Percentiles rank a stretch among this genome's conserved stretches.
phyloP scores from a whole-genome alignment of 2,113 vertebrate genomes.

The Enhydra lutris region DNA sequence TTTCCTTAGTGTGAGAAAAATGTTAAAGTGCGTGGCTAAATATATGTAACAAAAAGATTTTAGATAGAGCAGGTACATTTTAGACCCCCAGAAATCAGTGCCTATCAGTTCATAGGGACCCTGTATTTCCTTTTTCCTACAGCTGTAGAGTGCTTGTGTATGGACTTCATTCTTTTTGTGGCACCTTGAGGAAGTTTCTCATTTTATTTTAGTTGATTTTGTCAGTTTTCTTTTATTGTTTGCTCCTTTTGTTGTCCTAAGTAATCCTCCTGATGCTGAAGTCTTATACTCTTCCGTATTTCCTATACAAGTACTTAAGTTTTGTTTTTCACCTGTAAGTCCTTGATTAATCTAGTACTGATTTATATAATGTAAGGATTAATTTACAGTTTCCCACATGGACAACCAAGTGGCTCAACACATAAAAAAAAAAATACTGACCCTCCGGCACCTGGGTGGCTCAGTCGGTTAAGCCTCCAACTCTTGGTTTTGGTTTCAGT shows the following conservation, averaged over 20 bases:
- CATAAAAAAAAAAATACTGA: neutral
- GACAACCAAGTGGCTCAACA: neutral
- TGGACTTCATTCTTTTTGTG: neutral
- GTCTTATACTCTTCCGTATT: neutral
- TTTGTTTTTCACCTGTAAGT: neutral
- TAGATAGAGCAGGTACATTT: neutral
- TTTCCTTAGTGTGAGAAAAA: neutral
- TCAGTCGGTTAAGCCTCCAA: neutral
- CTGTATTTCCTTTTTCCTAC: neutral
- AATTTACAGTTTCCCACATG: neutral
- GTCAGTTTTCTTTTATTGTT: neutral
- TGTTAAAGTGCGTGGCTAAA: neutral
- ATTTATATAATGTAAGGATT: neutral
- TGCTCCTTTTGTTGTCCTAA: neutral
- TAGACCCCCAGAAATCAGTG: neutral
- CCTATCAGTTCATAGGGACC: rapidly evolving
- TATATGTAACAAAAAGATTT: neutral
- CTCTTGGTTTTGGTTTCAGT: neutral
- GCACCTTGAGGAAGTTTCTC: neutral
- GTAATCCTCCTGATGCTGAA: neutral
- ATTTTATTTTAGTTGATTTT: neutral
- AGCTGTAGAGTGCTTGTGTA: neutral
- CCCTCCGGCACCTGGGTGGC: neutral
- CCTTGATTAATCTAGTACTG: neutral
- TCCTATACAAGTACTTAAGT: neutral